Percentiles rank a stretch among this genome's conserved stretches.
Conservation (phyloP, 2,888 invertebrate species). For the Desoria tigrina region DNA sequence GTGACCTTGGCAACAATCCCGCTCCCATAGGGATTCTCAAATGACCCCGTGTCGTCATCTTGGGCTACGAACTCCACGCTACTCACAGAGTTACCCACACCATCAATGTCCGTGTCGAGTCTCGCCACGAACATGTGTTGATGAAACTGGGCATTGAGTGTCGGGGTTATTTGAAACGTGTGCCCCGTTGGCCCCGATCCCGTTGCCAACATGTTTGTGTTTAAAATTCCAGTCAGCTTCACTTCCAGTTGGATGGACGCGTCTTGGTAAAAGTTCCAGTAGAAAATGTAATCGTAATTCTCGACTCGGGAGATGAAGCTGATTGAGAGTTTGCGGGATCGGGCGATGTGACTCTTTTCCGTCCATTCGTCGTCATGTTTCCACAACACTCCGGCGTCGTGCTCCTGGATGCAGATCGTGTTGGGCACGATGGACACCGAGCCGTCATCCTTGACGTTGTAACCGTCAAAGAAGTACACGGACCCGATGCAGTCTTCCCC, state of each 20-base stretch:
- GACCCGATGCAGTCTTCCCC: slow-evolving; percentile 29
- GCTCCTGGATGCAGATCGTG: slow-evolving; percentile 36
- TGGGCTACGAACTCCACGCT: slow-evolving; percentile 28
- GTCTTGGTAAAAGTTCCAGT: slow-evolving; percentile 40
- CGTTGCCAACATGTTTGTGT: slow-evolving; percentile 20
- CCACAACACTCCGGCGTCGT: slow-evolving; percentile 36
- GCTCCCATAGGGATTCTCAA: slow-evolving; percentile 34
- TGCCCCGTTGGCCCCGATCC: slow-evolving; percentile 8
- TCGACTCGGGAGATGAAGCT: slow-evolving; percentile 31
- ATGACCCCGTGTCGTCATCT: slow-evolving; percentile 16
- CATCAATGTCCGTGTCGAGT: slow-evolving; percentile 46
- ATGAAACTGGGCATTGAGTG: slow-evolving; percentile 44
- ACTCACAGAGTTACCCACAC: slow-evolving; percentile 29
- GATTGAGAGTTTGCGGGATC: slow-evolving; percentile 27
- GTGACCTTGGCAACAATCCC: slow-evolving; percentile 28
- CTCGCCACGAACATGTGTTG: slow-evolving; percentile 48
- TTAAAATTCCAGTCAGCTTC: slow-evolving; percentile 32
- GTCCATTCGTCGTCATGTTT: slow-evolving; percentile 30
- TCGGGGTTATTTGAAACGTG: slow-evolving; percentile 4
- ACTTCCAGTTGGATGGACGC: slow-evolving; percentile 31
- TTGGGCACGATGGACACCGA: slow-evolving; percentile 6
- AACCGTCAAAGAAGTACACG: slow-evolving; percentile 24
- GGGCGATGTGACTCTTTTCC: slow-evolving; percentile 3
- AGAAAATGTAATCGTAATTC: slow-evolving; percentile 41
- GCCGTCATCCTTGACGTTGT: slow-evolving; percentile 23